Evolutionary conservation across 2,113 vertebrate genomes (phyloP), one percentile per base, ranked within the genome.

Genomic region (Galbula dea): DNA sequence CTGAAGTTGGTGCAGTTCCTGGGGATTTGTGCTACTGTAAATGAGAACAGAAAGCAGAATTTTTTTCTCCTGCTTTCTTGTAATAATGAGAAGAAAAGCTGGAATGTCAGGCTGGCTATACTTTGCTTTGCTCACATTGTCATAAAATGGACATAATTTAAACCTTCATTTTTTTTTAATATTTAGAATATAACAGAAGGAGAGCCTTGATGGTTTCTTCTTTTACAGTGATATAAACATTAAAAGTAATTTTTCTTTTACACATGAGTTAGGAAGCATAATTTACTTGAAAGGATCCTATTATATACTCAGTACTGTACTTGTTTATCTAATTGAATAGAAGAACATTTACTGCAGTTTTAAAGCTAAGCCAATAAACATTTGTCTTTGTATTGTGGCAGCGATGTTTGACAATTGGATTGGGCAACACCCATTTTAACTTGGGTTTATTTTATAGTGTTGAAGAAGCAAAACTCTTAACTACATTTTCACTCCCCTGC

Each of bases 311-410:
- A 77, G 78, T 79, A 59, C 67, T 69, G n/a, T 94, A 78, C 94
- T 95, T 95, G 95, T 97, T 97, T 97, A 96, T 93, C 81, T 93
- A 95, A 96, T 86, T 95, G 87, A 96, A 90, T 89, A 95, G 88
- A 94, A 62, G 63, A 94, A 62, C 95, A 93, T 97, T 97, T 94
- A 86, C 83, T 92, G 55, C 82, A 77, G 74, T 96, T 96, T 97
- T 90, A 90, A 92, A 96, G 93, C 90, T 86, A 96, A 92, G 81
- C 63, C 89, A 93, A 95, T 94, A 95, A 93, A 91, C 94, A 92
- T 96, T 93, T 91, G 89, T 97, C 95, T 96, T 95, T 81, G 37
- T 81, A 37, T 86, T 94, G 75, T 12, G 14, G 87, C 78, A 90
- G 73, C 0, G 1, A 43, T 88, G 92, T 93, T 94, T 97, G 96